phyloP scores from a whole-genome alignment of 2,888 invertebrate species.

The Cetonia aurata region DNA sequence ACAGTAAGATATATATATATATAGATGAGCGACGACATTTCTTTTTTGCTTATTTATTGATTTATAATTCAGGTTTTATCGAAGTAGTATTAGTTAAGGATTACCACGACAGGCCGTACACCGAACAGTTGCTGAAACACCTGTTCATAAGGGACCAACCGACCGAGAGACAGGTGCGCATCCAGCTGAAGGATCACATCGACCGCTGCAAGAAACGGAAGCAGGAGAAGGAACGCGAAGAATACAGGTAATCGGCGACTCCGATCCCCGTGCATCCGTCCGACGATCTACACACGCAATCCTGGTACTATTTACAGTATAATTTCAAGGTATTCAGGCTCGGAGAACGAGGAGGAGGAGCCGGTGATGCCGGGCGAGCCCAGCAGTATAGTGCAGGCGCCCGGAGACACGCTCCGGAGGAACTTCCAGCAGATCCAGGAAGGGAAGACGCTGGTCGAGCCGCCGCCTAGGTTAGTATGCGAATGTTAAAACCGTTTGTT shows the following conservation, averaged over 20 bases:
- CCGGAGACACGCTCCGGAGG: constrained; percentile 93
- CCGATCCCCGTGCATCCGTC: too few species aligned
- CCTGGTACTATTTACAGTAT: not conserved
- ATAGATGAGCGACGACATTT: too few species aligned
- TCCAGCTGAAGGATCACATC: constrained; percentile 99
- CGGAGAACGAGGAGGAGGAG: constrained; percentile 97
- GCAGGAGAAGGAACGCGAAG: constrained; percentile 86
- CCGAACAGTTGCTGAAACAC: constrained; percentile 97
- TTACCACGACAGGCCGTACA: constrained; percentile 98
- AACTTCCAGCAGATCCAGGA: constrained; percentile 99
- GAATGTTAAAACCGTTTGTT: not conserved
- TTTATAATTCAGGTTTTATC: constrained; percentile 86
- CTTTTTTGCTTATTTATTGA: too few species aligned
- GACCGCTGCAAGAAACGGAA: constrained; percentile 97
- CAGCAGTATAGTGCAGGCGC: constrained; percentile 91
- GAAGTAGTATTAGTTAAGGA: constrained; percentile 98
- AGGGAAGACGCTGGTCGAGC: constrained; percentile 75
- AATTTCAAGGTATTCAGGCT: constrained; percentile 84
- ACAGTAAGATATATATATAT: constrained; percentile 66
- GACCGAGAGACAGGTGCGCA: constrained; percentile 97
- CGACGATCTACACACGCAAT: too few species aligned
- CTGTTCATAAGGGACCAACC: constrained; percentile 99
- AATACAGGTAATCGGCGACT: constrained; percentile 69
- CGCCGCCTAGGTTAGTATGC: constrained; percentile 66
- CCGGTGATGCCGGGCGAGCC: constrained; percentile 93